These are phyloP conservation scores for Sinella curviseta DNA, from an alignment of 1,140 invertebrate species.

Conservation along the genomic window DNA sequence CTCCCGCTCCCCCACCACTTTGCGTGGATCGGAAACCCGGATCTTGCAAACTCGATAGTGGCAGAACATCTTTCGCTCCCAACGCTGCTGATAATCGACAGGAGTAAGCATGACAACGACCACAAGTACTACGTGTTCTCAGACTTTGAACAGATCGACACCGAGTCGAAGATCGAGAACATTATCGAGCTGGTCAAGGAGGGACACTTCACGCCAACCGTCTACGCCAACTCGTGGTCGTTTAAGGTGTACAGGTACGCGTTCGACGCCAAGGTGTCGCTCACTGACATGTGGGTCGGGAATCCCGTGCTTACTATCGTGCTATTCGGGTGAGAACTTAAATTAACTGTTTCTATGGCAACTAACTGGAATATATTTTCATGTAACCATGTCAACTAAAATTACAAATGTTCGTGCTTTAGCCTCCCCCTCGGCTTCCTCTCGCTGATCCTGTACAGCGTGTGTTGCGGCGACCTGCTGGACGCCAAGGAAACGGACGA, in stretches of 20 bases:
- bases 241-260: neutral
- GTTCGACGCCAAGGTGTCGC: neutral
- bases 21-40: constrained; percentile 78
- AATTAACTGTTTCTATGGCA: too few relatives aligned
- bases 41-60: constrained; percentile 85
- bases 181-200: neutral
- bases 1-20: neutral
- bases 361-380: too few relatives aligned
- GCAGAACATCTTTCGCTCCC: constrained; percentile 80
- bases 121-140: constrained; percentile 17
- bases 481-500: constrained; percentile 85
- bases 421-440: constrained; percentile 84
- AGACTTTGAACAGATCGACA: neutral
- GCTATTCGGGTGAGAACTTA: neutral
- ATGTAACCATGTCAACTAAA: too few relatives aligned
- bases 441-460: constrained; percentile 88
- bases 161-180: neutral
- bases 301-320: constrained; percentile 9
- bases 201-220: neutral
- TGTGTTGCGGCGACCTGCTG: constrained; percentile 89
- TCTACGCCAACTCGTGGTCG: neutral
- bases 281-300: constrained; percentile 1
- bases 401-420: too few relatives aligned
- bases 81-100: constrained; percentile 83
- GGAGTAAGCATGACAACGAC: constrained; percentile 64